Base-by-base conservation (phyloP, 37 sponge, comb jelly and placozoan genomes). In the Chondrilla cf. caribensis region DNA sequence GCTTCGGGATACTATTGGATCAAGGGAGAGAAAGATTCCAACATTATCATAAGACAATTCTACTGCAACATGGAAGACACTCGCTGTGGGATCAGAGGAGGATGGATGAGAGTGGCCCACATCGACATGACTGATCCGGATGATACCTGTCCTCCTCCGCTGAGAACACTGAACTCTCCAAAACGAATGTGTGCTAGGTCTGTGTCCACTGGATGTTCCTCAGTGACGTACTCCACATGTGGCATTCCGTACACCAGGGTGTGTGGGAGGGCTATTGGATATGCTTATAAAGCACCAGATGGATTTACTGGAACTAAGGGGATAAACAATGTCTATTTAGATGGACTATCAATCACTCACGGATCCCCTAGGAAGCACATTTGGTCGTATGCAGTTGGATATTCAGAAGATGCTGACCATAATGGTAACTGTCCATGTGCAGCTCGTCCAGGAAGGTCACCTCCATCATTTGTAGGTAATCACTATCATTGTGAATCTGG, bases 301-400 rank as follows among this genome's bases (percentile, higher is more conserved):
- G 68, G 35, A 17, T 67, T 29, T 26, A 33, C 35, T 1, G 4
- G 32, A 33, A 67, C 1, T 67, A n/a, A 67, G 3, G 7, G 3
- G n/a, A 67, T 67, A 33, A 26, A 29, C 35, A 33, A 31, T 3
- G 35, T 29, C 2, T 67, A 67, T 29, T 28, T 67, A 31, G 28
- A 67, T 67, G 68, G 68, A 18, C 68, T 67, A 33, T 67, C 68
- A 28, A 67, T 67, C 68, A 67, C 68, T 26, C 35, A 67, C 29
- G 68, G 35, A 28, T 17, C 1, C 3, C 68, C 68, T 67, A 7
- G 68, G 1, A 28, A 26, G 17, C 68, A 67, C 33, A 33, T 67
- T 28, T 67, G 68, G 68, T 6, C 35, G 4, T 67, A 67, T 29
- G 33, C 32, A 31, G 68, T 4, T 4, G 32, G 68, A 8, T 4